Percentiles rank a stretch among this genome's conserved stretches.
Evolutionary conservation across 2,888 invertebrate species (phyloP).

Genomic region (Drymonia ruficornis): DNA sequence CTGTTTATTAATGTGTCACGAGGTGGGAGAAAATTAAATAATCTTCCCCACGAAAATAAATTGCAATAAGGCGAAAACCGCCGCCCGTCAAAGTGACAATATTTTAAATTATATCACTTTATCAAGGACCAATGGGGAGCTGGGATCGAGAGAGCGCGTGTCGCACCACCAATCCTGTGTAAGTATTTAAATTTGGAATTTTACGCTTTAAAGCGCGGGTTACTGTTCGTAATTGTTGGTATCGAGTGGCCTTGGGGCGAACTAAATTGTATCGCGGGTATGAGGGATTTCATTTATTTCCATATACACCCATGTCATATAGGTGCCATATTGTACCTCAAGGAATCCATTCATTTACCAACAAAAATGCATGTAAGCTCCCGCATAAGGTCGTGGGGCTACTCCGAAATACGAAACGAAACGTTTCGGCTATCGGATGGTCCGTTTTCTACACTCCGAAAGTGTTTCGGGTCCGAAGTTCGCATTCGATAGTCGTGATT

Average conservation of each 20-base stretch:
- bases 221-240: slow-evolving; percentile 46
- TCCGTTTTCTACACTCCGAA: too few relatives aligned
- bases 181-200: slow-evolving; percentile 65
- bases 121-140: slow-evolving; percentile 67
- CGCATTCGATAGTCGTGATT: too few relatives aligned
- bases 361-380: too few relatives aligned
- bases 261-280: slow-evolving; percentile 27
- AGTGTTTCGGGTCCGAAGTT: too few relatives aligned
- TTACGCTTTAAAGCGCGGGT: slow-evolving; percentile 56
- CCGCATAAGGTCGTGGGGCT: too few relatives aligned
- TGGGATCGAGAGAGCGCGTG: slow-evolving; percentile 37
- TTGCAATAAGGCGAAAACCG: slow-evolving; percentile 75
- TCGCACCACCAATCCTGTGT: slow-evolving; percentile 58
- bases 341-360: too few relatives aligned
- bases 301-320: not conserved
- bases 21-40: slow-evolving; percentile 72
- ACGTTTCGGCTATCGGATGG: too few relatives aligned
- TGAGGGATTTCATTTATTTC: slow-evolving; percentile 20
- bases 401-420: too few relatives aligned
- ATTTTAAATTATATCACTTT: slow-evolving; percentile 80
- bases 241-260: slow-evolving; percentile 51
- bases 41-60: slow-evolving; percentile 74
- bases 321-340: too few relatives aligned
- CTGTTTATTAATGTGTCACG: slow-evolving; percentile 71
- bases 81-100: slow-evolving; percentile 69